Conservation (phyloP, 1,140 invertebrate genomes). For the Nomia melanderi region DNA sequence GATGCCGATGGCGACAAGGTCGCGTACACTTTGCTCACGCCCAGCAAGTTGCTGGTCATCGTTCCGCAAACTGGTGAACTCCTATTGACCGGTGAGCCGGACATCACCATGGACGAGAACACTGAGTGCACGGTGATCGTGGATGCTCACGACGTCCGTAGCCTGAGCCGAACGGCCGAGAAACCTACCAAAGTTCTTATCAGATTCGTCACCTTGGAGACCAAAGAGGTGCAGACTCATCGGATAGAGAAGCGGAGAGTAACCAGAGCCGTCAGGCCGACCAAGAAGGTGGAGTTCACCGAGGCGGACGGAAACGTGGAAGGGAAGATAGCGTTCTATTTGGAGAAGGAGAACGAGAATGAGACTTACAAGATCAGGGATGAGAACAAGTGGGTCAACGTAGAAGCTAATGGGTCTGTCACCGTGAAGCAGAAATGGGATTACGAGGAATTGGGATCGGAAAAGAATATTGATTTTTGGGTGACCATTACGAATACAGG, state of each 20-base stretch:
- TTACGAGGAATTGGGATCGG: conserved; percentile 96
- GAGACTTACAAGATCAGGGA: conserved; percentile 96
- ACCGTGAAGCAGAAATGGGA: conserved; percentile 98
- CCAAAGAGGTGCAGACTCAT: conserved; percentile 79
- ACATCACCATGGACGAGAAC: conserved; percentile 80
- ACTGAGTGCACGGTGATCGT: conserved; percentile 87
- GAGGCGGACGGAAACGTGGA: conserved; percentile 94
- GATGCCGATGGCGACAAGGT: conserved; percentile 94
- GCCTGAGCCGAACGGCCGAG: conserved; percentile 85
- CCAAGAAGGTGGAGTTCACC: conserved; percentile 94
- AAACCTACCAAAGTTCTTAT: conserved; percentile 88
- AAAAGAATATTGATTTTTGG: conserved; percentile 98
- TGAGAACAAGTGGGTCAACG: conserved; percentile 96
- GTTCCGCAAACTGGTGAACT: conserved; percentile 96
- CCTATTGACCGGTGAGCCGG: conserved; percentile 88
- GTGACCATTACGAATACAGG: conserved; percentile 95
- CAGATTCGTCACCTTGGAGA: conserved; percentile 85
- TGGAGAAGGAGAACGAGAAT: conserved; percentile 95
- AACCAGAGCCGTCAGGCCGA: conserved; percentile 93
- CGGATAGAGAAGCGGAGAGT: conserved; percentile 89
- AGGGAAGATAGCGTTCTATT: conserved; percentile 92
- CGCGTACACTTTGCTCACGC: conserved; percentile 89
- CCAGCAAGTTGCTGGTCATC: conserved; percentile 90
- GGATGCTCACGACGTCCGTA: conserved; percentile 90
- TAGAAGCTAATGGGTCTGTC: conserved; percentile 94